Base-by-base conservation (phyloP, 1,140 invertebrate species). In the Asbolus verrucosus region DNA sequence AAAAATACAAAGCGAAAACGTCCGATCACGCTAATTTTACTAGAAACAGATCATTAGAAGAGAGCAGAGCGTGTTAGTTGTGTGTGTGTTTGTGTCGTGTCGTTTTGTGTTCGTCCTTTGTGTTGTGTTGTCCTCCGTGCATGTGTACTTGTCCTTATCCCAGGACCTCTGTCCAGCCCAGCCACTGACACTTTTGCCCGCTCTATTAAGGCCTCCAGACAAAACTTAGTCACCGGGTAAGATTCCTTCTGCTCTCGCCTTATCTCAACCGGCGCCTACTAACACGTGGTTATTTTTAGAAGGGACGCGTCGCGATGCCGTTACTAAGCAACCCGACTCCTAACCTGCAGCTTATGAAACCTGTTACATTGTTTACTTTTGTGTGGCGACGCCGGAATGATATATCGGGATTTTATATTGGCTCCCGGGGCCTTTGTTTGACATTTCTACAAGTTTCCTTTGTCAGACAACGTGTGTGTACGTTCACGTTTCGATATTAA, bases 281-380 rank as follows among this genome's bases (percentile, higher is more conserved):
- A 27, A 5, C 46, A 54, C 46, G 46, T 54, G 46, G 14, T 8
- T 54, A 54, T 54, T 54, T 54, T 54, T 50, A 19, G 15, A 41
- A 19, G 18, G 41, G 46, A 54, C 46, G 46, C 46, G 46, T 54
- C 46, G 46, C 19, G 46, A 54, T 30, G 46, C 46, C 46, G 46
- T 54, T 54, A 24, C 46, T 27, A 24, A 54, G 46, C 46, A 54
- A 50, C 43, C 16, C 16, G n/a, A 50, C 43, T 50, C 13, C 16
- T 50, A 50, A 54, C 46, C 46, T 54, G 46, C 46, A 54, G 46
- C 46, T 54, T 54, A 54, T 54, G 21, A 54, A 54, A 54, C 46
- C 46, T 54, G 46, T 54, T 54, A 54, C 46, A 14, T 27, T 54
- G 46, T 54, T 54, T 54, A 54, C 46, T 54, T 54, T 54, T 27